Evolutionary conservation across 2,888 invertebrate species (phyloP).

Genomic region (Ligdia adustata): DNA sequence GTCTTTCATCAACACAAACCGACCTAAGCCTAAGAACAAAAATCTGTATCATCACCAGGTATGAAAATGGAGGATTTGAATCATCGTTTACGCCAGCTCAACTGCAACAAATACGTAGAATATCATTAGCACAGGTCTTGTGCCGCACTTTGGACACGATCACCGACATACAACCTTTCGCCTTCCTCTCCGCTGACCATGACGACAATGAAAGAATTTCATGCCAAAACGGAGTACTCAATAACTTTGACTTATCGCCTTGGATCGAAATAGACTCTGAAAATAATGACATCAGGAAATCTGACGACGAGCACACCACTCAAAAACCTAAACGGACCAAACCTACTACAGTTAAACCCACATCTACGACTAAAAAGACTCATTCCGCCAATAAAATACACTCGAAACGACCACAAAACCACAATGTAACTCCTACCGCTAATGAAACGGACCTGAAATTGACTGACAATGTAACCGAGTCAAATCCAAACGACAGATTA

Average conservation of each 20-base stretch:
- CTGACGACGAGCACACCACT: slow-evolving; percentile 53
- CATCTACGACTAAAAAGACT: slow-evolving; percentile 39
- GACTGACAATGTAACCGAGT: slow-evolving; percentile 44
- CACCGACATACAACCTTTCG: slow-evolving; percentile 88
- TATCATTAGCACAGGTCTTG: slow-evolving; percentile 89
- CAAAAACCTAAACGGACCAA: slow-evolving; percentile 46
- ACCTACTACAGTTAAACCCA: slow-evolving; percentile 36
- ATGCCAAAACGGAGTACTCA: slow-evolving; percentile 81
- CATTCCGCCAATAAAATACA: slow-evolving; percentile 18
- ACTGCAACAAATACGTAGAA: slow-evolving; percentile 88
- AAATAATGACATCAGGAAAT: slow-evolving; percentile 67
- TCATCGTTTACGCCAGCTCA: slow-evolving; percentile 91
- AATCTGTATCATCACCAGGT: too few relatives aligned
- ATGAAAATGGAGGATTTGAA: slow-evolving; percentile 90
- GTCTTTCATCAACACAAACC: too few relatives aligned
- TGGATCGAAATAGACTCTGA: slow-evolving; percentile 83
- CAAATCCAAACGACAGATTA: slow-evolving; percentile 38
- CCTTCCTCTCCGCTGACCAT: slow-evolving; percentile 85
- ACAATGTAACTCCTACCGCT: slow-evolving; percentile 34
- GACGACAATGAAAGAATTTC: slow-evolving; percentile 84
- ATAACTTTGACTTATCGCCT: slow-evolving; percentile 84
- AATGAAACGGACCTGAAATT: slow-evolving; percentile 44
- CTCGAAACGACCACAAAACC: slow-evolving; percentile 26
- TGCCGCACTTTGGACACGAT: slow-evolving; percentile 87
- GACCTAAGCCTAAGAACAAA: too few relatives aligned